A percentile compares a stretch with the other conserved stretches of the same genome.
These are phyloP conservation scores for Dorcus hopei DNA, from an alignment of 2,888 invertebrate species.

Conservation along the genomic window DNA sequence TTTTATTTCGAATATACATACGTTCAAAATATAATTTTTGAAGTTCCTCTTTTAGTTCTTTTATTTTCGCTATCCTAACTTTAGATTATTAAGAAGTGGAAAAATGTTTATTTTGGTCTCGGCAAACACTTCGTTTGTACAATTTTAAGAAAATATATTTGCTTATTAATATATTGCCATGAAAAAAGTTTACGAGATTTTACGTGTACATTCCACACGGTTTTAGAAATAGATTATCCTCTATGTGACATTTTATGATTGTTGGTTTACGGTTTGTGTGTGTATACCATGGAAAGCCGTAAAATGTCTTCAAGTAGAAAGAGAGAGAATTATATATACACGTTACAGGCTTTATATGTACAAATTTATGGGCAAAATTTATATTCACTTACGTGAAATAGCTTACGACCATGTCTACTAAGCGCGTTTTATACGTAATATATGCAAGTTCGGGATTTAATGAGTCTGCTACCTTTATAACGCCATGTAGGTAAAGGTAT, in stretches of 20 bases:
- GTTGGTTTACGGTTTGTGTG: not conserved
- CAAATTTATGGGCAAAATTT: slow-evolving; percentile 26
- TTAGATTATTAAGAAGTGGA: too few relatives aligned
- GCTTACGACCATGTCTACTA: slow-evolving; percentile 15
- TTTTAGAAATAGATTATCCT: not conserved
- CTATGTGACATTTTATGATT: not conserved
- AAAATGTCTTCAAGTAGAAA: not conserved
- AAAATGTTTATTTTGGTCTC: too few relatives aligned
- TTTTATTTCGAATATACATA: too few relatives aligned
- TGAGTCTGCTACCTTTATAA: slow-evolving; percentile 1
- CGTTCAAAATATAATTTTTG: too few relatives aligned
- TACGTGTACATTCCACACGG: not conserved
- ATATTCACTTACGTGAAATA: slow-evolving; percentile 26
- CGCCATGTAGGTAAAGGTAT: not conserved
- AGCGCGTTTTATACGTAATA: slow-evolving; percentile 7
- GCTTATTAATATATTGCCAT: too few relatives aligned
- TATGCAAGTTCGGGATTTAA: slow-evolving; percentile 1
- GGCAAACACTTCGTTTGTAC: too few relatives aligned
- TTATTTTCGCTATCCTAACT: too few relatives aligned
- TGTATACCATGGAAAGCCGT: not conserved
- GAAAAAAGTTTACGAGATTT: too few relatives aligned
- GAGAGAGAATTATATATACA: slow-evolving; percentile 3
- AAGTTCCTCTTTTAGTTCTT: too few relatives aligned
- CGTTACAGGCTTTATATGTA: slow-evolving; percentile 26
- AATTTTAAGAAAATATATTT: too few relatives aligned